Evolutionary conservation across 64 coral and sea anemone species (phyloP).

Genomic region (Orbicella faveolata): DNA sequence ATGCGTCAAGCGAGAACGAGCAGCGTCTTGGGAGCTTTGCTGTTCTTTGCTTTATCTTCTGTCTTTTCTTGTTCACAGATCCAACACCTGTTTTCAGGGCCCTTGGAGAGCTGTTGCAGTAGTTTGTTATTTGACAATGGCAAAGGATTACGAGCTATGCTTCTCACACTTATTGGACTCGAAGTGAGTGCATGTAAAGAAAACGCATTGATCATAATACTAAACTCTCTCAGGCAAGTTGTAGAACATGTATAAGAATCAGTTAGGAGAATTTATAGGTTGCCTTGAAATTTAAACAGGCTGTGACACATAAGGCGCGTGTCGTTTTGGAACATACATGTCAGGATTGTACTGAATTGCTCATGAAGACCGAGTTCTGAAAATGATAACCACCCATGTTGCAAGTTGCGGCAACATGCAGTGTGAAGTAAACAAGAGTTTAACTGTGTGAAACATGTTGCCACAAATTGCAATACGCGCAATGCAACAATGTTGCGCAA

Average conservation of each 20-base stretch:
- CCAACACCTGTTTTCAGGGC: conserved; percentile 70
- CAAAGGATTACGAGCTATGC: conserved; percentile 72
- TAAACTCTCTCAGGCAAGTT: neutral
- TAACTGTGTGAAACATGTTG: too few relatives aligned
- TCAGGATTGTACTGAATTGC: too few relatives aligned
- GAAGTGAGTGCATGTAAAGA: conserved; percentile 48
- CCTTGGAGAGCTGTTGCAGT: conserved; percentile 84
- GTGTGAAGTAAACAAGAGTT: too few relatives aligned
- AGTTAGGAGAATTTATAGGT: too few relatives aligned
- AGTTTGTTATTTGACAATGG: conserved; percentile 65
- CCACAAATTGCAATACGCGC: too few relatives aligned
- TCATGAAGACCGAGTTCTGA: too few relatives aligned
- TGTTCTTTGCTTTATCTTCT: neutral
- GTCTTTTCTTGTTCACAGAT: conserved; percentile 47
- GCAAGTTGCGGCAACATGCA: too few relatives aligned
- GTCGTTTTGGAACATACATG: too few relatives aligned
- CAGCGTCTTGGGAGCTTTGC: neutral
- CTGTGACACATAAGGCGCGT: too few relatives aligned
- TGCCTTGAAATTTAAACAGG: too few relatives aligned
- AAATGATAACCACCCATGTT: too few relatives aligned
- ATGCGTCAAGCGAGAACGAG: neutral
- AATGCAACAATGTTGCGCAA: too few relatives aligned
- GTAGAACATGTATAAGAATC: neutral
- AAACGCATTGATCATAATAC: neutral
- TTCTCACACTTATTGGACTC: conserved; percentile 83